A percentile compares a stretch with the other conserved stretches of the same genome.
Evolutionary conservation across 2,888 invertebrate species (phyloP).

Genomic region (Thera britannica): DNA sequence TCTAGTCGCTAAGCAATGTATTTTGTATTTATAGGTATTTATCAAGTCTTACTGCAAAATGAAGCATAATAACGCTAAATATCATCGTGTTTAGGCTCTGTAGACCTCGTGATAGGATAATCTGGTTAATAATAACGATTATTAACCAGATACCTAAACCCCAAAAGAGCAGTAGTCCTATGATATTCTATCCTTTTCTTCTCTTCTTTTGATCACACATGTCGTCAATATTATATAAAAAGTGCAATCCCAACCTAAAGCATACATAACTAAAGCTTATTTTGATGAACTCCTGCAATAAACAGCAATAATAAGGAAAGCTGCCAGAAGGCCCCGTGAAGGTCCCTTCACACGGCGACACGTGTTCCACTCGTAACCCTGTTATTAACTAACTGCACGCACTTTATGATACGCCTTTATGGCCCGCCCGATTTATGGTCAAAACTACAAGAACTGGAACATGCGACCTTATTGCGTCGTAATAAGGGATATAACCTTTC

Average conservation of each 20-base stretch:
- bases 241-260: background rate
- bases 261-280: background rate
- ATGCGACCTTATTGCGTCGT: slow-evolving; percentile 9
- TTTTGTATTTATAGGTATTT: too few species aligned
- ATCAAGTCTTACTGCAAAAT: too few species aligned
- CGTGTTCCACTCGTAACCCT: slow-evolving; percentile 32
- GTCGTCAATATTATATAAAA: background rate
- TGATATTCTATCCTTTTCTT: too few species aligned
- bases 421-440: slow-evolving; percentile 28
- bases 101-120: too few species aligned
- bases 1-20: too few species aligned
- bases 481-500: background rate
- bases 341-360: slow-evolving; percentile 31
- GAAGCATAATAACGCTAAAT: too few species aligned
- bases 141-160: too few species aligned
- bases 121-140: too few species aligned
- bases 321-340: slow-evolving; percentile 10
- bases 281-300: slow-evolving; percentile 16
- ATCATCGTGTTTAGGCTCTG: too few species aligned
- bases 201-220: background rate
- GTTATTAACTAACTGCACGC: slow-evolving; percentile 33
- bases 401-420: slow-evolving; percentile 36
- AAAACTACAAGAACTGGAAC: background rate
- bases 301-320: slow-evolving; percentile 12
- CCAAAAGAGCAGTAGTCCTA: too few species aligned